phyloP scores from a whole-genome alignment of 2,888 invertebrate genomes.

The Volucella zonaria region DNA sequence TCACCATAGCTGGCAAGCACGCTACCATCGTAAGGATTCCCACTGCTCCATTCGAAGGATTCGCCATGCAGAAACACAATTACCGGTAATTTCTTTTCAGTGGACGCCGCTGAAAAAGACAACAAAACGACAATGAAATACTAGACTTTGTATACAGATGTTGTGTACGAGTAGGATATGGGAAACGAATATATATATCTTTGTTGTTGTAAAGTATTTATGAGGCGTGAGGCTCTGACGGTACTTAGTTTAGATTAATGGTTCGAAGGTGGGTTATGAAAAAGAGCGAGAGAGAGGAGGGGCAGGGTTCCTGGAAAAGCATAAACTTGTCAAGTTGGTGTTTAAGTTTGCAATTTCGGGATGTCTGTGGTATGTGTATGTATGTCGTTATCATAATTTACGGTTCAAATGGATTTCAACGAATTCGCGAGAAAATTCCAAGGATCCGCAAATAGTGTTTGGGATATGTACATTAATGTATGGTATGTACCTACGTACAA shows the following conservation, averaged over 20 bases:
- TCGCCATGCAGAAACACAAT: constrained; percentile 83
- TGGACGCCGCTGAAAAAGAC: constrained; percentile 79
- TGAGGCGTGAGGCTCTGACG: constrained; percentile 17
- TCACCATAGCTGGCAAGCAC: constrained; percentile 95
- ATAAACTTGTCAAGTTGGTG: constrained; percentile 13
- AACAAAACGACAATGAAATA: constrained; percentile 25
- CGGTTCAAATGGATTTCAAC: not conserved
- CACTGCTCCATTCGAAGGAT: constrained; percentile 97
- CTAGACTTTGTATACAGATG: not conserved
- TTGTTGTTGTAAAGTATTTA: constrained; percentile 24
- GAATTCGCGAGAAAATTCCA: not conserved
- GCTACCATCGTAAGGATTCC: constrained; percentile 98
- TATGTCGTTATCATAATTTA: not conserved
- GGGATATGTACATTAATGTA: not conserved
- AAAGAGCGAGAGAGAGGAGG: not conserved
- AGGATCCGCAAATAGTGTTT: not conserved
- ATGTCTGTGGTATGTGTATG: constrained; percentile 4
- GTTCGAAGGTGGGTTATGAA: constrained; percentile 9
- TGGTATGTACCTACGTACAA: not conserved
- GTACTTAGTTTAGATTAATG: constrained; percentile 32
- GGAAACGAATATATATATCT: not conserved
- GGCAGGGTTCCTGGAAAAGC: not conserved
- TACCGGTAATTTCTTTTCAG: constrained; percentile 82
- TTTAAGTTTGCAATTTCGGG: constrained; percentile 22
- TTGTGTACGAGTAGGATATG: constrained; percentile 11